A percentile compares a stretch with the other conserved stretches of the same genome.
These are phyloP conservation scores for Calosoma granatense DNA, from an alignment of 1,140 invertebrate genomes.

Conservation along the genomic window DNA sequence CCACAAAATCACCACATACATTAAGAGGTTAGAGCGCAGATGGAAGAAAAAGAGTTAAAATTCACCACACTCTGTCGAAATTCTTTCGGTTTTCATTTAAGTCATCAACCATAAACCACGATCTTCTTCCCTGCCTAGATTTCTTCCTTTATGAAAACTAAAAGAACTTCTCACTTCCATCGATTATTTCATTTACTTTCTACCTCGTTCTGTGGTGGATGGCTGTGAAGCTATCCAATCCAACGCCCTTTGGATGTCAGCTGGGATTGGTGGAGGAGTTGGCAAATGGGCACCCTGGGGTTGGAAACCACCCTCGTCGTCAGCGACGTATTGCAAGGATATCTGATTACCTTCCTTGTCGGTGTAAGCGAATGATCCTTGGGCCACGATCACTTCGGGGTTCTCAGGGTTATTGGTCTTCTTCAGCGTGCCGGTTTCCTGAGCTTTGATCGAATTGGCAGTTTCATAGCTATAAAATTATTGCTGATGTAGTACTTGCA, in stretches of 20 bases:
- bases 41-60: too few species aligned
- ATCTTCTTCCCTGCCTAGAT: too few species aligned
- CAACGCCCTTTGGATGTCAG: constrained; percentile 62
- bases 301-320: constrained; percentile 65
- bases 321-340: constrained; percentile 64
- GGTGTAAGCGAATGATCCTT: constrained; percentile 69
- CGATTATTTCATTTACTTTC: constrained; percentile 15
- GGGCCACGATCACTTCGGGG: constrained; percentile 50
- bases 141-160: too few species aligned
- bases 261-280: constrained; percentile 64
- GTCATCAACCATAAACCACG: too few species aligned
- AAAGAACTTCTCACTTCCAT: too few species aligned
- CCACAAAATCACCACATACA: too few species aligned
- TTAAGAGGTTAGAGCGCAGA: too few species aligned
- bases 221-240: constrained; percentile 47
- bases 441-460: constrained; percentile 59
- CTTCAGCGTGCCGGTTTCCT: constrained; percentile 54
- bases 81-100: too few species aligned
- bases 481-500: constrained; percentile 14
- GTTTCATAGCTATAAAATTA: constrained; percentile 55
- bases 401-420: constrained; percentile 47
- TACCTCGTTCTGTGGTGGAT: constrained; percentile 27
- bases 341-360: constrained; percentile 71
- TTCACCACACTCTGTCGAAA: too few species aligned
- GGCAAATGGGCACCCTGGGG: constrained; percentile 61